phyloP scores from a whole-genome alignment of 1,140 invertebrate genomes.

The Drosophila sproati region DNA sequence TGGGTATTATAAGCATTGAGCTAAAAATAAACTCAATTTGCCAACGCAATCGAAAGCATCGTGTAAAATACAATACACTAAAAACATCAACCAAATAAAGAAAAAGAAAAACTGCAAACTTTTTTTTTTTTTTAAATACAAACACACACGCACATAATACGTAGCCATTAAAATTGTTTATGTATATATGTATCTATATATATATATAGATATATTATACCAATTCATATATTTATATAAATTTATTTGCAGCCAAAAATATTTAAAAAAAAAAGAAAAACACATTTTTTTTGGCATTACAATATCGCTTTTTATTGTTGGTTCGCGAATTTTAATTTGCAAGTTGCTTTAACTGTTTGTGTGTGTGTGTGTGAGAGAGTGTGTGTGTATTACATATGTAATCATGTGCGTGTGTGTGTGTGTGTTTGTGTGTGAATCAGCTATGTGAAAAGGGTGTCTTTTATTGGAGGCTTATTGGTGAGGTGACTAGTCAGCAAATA shows the following conservation, averaged over 20 bases:
- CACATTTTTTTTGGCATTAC: slow-evolving; percentile 62
- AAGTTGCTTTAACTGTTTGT: slow-evolving; percentile 39
- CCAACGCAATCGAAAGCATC: slow-evolving; percentile 35
- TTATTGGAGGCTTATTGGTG: slow-evolving; percentile 34
- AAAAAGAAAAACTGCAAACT: slow-evolving; percentile 23
- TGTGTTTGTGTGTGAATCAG: slow-evolving; percentile 27
- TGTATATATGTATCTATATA: neutral
- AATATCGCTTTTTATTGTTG: slow-evolving; percentile 69
- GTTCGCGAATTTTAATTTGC: slow-evolving; percentile 68
- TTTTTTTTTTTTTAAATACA: slow-evolving; percentile 4
- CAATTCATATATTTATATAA: slow-evolving; percentile 46
- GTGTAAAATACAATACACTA: slow-evolving; percentile 33
- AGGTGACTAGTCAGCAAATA: slow-evolving; percentile 43
- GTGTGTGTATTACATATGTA: slow-evolving; percentile 25
- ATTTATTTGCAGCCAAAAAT: slow-evolving; percentile 30
- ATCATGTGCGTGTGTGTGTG: slow-evolving; percentile 3
- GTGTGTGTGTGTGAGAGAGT: slow-evolving; percentile 16
- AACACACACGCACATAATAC: slow-evolving; percentile 21
- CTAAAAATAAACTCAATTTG: slow-evolving; percentile 52
- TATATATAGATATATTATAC: slow-evolving; percentile 3
- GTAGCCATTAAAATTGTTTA: slow-evolving; percentile 10
- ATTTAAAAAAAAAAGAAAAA: slow-evolving; percentile 6
- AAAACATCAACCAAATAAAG: slow-evolving; percentile 18
- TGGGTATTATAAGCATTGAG: slow-evolving; percentile 18
- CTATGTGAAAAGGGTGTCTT: slow-evolving; percentile 48